Conservation (phyloP, 2,888 invertebrate genomes). For the Sialis lutaria region DNA sequence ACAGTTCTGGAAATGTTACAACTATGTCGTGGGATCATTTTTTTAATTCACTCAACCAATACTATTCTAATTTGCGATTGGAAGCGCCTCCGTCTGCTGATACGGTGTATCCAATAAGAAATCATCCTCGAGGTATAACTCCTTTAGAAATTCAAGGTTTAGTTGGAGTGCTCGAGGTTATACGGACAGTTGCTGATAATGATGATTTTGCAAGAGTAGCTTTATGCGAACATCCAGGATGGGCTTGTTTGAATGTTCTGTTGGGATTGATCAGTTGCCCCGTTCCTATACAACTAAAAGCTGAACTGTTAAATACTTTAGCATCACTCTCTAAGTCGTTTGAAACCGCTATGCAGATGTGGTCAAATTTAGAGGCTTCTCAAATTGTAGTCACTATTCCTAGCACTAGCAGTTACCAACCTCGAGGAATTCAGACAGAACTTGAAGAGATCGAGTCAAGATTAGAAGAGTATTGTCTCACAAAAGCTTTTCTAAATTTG, state of each 20-base stretch:
- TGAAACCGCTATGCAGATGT: constrained; percentile 62
- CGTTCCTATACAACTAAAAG: constrained; percentile 71
- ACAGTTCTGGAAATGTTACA: constrained; percentile 30
- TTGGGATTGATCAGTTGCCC: constrained; percentile 74
- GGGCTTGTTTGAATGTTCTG: constrained; percentile 66
- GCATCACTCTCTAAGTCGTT: constrained; percentile 63
- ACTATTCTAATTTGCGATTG: constrained; percentile 52
- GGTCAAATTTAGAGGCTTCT: constrained; percentile 72
- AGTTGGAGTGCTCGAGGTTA: constrained; percentile 60
- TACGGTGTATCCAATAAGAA: constrained; percentile 39
- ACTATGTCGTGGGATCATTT: constrained; percentile 73
- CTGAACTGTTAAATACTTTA: constrained; percentile 60
- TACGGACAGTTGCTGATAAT: constrained; percentile 58
- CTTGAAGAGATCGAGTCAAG: constrained; percentile 84
- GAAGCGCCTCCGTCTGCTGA: constrained; percentile 47
- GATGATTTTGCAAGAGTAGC: constrained; percentile 67
- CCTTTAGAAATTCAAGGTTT: constrained; percentile 74
- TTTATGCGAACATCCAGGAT: constrained; percentile 74
- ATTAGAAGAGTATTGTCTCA: constrained; percentile 78
- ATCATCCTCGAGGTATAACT: constrained; percentile 44
- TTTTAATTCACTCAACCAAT: constrained; percentile 57
- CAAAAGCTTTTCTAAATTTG: constrained; percentile 61
- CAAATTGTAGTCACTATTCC: constrained; percentile 58
- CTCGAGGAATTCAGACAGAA: constrained; percentile 60
- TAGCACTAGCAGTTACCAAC: constrained; percentile 41